These are phyloP conservation scores for Lasiommata megera DNA, from an alignment of 2,888 invertebrate species.

Conservation along the genomic window DNA sequence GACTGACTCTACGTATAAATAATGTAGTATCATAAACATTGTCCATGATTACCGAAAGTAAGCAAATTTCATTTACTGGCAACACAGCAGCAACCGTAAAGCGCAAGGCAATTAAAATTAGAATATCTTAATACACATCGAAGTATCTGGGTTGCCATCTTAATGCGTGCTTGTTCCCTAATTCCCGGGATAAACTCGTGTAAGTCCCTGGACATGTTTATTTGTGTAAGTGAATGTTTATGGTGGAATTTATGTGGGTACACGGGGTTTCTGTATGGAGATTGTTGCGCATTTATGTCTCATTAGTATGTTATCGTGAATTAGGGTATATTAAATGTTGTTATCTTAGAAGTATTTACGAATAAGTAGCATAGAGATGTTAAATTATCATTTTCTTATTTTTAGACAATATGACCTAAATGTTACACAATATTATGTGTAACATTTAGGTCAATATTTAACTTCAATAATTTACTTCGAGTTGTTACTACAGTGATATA, in stretches of 20 bases:
- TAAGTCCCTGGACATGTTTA: constrained; percentile 68
- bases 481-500: too few species aligned
- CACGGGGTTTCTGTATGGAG: constrained; percentile 20
- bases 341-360: background rate
- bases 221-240: constrained; percentile 73
- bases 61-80: constrained; percentile 22
- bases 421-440: too few species aligned
- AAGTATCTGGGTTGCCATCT: constrained; percentile 80
- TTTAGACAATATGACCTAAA: too few species aligned
- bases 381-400: too few species aligned
- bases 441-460: too few species aligned
- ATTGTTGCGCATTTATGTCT: constrained; percentile 15
- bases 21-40: background rate
- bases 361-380: too few species aligned
- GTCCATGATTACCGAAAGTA: constrained; percentile 16
- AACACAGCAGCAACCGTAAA: constrained; percentile 18
- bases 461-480: too few species aligned
- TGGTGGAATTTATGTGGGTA: constrained; percentile 39
- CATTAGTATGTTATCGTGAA: constrained; percentile 5
- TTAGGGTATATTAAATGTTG: background rate
- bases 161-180: constrained; percentile 77
- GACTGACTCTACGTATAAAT: background rate
- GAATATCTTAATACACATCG: constrained; percentile 88
- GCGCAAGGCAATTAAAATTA: constrained; percentile 79
- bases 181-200: constrained; percentile 69